These are phyloP conservation scores for Marronus borbonicus DNA, from an alignment of 2,888 invertebrate species.

Conservation along the genomic window DNA sequence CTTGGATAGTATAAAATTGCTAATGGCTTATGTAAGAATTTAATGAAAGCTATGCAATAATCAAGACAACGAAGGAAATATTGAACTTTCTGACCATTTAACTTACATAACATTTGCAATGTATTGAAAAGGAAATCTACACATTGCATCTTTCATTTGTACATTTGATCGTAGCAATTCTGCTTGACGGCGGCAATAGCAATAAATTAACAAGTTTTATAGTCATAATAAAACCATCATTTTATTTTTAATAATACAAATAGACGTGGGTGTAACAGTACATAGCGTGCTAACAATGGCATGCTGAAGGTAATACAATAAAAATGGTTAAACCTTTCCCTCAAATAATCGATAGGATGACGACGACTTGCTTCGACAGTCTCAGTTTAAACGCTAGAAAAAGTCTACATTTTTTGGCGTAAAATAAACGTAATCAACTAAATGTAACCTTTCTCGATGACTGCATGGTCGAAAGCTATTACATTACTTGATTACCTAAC, in stretches of 20 bases:
- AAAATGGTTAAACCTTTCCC: conserved; percentile 36
- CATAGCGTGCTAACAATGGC: conserved; percentile 45
- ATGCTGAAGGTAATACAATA: conserved; percentile 43
- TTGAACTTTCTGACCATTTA: too few relatives aligned
- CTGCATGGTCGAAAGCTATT: not conserved
- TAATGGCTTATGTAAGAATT: too few relatives aligned
- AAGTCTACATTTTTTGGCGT: not conserved
- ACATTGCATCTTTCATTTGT: conserved; percentile 1
- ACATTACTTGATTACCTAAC: not conserved
- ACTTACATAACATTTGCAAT: not conserved
- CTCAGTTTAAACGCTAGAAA: not conserved
- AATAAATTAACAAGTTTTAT: conserved; percentile 45
- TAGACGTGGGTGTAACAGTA: conserved; percentile 43
- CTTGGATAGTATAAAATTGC: too few relatives aligned
- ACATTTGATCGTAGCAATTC: not conserved
- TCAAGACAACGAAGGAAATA: too few relatives aligned
- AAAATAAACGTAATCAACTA: not conserved
- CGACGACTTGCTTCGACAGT: not conserved
- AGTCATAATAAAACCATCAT: conserved; percentile 39
- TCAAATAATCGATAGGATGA: conserved; percentile 27
- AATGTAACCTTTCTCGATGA: not conserved
- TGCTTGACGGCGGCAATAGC: not conserved
- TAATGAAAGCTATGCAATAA: too few relatives aligned
- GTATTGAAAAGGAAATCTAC: not conserved
- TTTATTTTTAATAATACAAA: conserved; percentile 42